Conservation (phyloP, 1,140 invertebrate species). For the Papilio dardanus region DNA sequence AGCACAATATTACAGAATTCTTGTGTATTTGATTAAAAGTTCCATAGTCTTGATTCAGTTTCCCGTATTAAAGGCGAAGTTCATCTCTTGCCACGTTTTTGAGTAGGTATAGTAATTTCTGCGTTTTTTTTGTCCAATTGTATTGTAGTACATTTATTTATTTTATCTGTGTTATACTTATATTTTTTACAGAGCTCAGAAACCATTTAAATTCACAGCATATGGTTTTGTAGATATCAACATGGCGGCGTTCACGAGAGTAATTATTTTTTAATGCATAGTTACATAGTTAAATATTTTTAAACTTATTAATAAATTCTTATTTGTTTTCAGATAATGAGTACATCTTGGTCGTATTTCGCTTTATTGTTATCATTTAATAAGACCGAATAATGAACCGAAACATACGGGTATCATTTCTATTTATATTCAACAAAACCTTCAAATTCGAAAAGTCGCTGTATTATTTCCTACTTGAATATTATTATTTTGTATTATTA, state of each 20-base stretch:
- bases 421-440: neutral
- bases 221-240: constrained; percentile 53
- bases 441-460: neutral
- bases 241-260: constrained; percentile 48
- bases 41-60: too few relatives aligned
- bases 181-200: constrained; percentile 53
- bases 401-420: neutral
- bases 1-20: too few relatives aligned
- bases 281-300: too few relatives aligned
- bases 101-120: too few relatives aligned
- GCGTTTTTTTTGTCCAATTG: too few relatives aligned
- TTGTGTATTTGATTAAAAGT: too few relatives aligned
- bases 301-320: constrained; percentile 10
- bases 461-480: neutral
- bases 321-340: constrained; percentile 53
- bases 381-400: constrained; percentile 25
- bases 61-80: too few relatives aligned
- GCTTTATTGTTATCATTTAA: constrained; percentile 53
- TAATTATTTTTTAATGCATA: constrained; percentile 26
- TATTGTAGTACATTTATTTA: neutral
- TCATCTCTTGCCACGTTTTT: too few relatives aligned
- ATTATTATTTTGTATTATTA: neutral
- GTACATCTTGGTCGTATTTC: constrained; percentile 59
- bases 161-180: neutral
- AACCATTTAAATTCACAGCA: constrained; percentile 55